Evolutionary conservation across 2,888 invertebrate genomes (phyloP).

Genomic region (Aspidapion aeneum): DNA sequence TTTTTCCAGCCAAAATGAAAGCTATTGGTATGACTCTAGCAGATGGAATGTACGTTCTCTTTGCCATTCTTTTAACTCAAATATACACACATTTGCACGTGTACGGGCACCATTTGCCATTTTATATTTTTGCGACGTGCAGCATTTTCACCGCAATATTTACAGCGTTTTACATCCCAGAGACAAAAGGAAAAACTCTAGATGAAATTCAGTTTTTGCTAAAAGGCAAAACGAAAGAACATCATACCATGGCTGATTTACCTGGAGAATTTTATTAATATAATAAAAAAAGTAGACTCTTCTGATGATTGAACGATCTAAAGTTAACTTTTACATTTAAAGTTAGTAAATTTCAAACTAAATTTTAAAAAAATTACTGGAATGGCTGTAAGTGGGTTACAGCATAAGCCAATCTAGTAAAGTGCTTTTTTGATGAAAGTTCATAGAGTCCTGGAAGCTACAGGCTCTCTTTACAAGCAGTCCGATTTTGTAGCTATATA

Average conservation of each 20-base stretch:
- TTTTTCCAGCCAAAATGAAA: constrained; percentile 46
- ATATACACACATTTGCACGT: constrained; percentile 36
- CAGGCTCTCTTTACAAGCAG: constrained; percentile 39
- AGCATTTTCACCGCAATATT: constrained; percentile 23
- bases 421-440: constrained; percentile 48
- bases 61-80: constrained; percentile 38
- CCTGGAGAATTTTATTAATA: not conserved
- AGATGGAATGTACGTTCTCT: constrained; percentile 42
- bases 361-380: too few species aligned
- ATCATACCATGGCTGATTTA: not conserved
- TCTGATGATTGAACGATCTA: too few species aligned
- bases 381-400: too few species aligned
- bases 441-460: constrained; percentile 41
- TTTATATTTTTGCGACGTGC: constrained; percentile 37
- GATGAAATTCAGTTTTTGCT: constrained; percentile 39
- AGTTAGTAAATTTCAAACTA: too few species aligned
- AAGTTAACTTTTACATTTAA: too few species aligned
- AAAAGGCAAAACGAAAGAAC: constrained; percentile 24
- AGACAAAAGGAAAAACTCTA: constrained; percentile 39
- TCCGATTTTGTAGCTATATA: constrained; percentile 41
- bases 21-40: constrained; percentile 45
- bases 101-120: constrained; percentile 41
- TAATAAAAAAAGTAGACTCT: too few species aligned
- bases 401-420: too few species aligned
- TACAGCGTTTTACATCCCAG: constrained; percentile 30